These are phyloP conservation scores for Anastrepha obliqua DNA, from an alignment of 1,140 invertebrate genomes.

Conservation along the genomic window DNA sequence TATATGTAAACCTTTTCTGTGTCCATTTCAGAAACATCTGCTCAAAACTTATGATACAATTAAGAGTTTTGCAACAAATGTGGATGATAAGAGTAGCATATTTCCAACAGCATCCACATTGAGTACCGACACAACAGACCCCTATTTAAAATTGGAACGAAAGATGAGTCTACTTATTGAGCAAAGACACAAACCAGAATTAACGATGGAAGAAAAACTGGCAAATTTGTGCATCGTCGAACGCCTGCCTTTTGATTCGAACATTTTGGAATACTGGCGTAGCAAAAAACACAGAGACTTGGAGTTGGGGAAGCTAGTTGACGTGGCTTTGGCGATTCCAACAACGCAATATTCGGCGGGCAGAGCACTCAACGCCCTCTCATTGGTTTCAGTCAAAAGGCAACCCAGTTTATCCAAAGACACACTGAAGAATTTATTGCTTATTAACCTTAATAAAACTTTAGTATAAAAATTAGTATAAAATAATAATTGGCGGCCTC, in stretches of 20 bases:
- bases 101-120: no score
- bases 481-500: no score
- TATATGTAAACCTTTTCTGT: no score
- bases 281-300: background rate
- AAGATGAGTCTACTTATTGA: background rate
- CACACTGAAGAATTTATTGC: background rate
- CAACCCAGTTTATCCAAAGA: background rate
- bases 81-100: background rate
- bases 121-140: background rate
- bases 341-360: background rate
- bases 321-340: background rate
- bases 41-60: background rate
- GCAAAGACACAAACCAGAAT: background rate
- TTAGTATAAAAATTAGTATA: background rate
- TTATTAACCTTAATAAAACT: background rate
- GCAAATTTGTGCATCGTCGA: background rate
- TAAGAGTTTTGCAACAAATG: background rate
- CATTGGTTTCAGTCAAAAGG: background rate
- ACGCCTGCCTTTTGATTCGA: background rate
- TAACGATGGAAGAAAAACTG: background rate
- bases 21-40: background rate
- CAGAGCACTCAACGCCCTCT: background rate
- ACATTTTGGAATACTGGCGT: constrained; percentile 3
- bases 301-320: background rate
- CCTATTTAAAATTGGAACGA: background rate